These are phyloP conservation scores for Champsocephalus gunnari DNA, from an alignment of 2,797 vertebrate genomes.

Conservation along the genomic window DNA sequence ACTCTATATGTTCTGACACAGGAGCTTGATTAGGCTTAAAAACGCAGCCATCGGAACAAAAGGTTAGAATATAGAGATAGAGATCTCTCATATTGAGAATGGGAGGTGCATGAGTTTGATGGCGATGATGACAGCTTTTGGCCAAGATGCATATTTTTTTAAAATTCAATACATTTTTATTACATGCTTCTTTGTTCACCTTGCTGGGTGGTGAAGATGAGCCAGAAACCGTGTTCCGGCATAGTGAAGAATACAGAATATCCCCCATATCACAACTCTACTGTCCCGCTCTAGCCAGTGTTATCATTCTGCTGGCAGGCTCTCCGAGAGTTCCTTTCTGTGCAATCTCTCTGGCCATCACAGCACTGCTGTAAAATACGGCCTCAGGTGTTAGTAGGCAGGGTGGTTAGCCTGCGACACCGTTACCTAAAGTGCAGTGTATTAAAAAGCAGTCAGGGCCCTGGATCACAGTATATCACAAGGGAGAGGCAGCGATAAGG, in stretches of 20 bases:
- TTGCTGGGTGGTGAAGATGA: constrained; percentile 1
- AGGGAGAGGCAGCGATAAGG: constrained; percentile 93
- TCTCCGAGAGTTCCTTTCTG: constrained; percentile 65
- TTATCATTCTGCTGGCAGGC: constrained; percentile 68
- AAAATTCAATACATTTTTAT: constrained; percentile 10
- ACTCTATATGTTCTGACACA: constrained; percentile 70
- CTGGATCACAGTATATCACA: constrained; percentile 94
- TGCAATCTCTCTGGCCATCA: constrained; percentile 75
- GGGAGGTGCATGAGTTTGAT: constrained; percentile 11
- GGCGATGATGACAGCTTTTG: constrained; percentile 18
- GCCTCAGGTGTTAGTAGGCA: constrained; percentile 86
- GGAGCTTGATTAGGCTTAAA: constrained; percentile 73
- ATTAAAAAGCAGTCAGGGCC: constrained; percentile 96
- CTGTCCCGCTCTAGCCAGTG: constrained; percentile 51
- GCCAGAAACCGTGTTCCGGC: constrained; percentile 14
- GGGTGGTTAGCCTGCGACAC: constrained; percentile 83
- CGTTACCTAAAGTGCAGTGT: constrained; percentile 90
- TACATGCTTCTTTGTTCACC: not conserved
- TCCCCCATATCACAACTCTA: constrained; percentile 28
- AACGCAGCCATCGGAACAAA: constrained; percentile 50
- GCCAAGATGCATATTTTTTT: constrained; percentile 25
- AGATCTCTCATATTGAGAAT: constrained; percentile 23
- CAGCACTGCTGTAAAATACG: constrained; percentile 78
- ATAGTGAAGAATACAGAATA: constrained; percentile 20
- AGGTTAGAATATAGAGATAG: constrained; percentile 38